Evolutionary conservation across 1,140 invertebrate genomes (phyloP).

Genomic region (Ylistrum balloti): DNA sequence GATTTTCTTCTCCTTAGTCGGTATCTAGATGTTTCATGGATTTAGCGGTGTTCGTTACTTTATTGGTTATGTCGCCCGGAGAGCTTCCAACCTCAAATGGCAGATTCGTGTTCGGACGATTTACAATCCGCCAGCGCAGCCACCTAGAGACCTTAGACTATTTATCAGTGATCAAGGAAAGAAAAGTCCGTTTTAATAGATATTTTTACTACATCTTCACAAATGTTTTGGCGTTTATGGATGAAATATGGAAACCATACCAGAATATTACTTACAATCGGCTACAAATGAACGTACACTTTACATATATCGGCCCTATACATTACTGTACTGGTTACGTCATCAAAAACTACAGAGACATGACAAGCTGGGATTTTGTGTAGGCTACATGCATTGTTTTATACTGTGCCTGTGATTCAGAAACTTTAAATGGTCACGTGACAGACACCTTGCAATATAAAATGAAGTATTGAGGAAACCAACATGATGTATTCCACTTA

Average conservation of each 20-base stretch:
- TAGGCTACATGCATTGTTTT: too few species aligned
- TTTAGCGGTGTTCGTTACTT: not conserved
- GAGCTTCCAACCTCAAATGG: constrained; percentile 16
- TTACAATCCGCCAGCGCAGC: not conserved
- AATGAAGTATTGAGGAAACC: too few species aligned
- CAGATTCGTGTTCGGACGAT: constrained; percentile 10
- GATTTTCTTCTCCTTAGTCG: constrained; percentile 31
- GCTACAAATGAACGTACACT: not conserved
- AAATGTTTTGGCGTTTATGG: constrained; percentile 22
- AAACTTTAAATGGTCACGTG: too few species aligned
- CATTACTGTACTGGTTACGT: not conserved
- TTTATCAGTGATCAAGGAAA: constrained; percentile 29
- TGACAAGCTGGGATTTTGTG: too few species aligned
- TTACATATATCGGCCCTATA: not conserved
- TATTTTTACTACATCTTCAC: constrained; percentile 16
- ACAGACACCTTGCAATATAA: too few species aligned
- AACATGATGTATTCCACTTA: too few species aligned
- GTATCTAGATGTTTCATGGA: constrained; percentile 34
- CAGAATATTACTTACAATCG: not conserved
- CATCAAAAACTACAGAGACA: not conserved
- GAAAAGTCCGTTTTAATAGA: constrained; percentile 24
- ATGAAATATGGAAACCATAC: not conserved
- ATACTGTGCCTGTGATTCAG: too few species aligned
- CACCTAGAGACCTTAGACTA: not conserved
- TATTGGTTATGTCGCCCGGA: constrained; percentile 12